Conservation (phyloP, 1,140 invertebrate genomes). For the Atta texana region DNA sequence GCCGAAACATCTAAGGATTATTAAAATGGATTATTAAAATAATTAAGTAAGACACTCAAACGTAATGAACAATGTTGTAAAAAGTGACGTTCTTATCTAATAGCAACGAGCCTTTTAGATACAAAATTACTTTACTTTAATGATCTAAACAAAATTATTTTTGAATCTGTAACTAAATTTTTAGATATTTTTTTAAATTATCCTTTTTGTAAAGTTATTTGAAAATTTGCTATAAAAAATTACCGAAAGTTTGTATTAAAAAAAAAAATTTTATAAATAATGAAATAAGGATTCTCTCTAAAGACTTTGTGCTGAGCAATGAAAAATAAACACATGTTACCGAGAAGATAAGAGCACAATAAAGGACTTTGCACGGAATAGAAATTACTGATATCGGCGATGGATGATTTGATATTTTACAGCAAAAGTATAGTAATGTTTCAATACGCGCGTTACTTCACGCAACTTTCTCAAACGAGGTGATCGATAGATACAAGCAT, state of each 20-base stretch:
- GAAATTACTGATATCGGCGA: background rate
- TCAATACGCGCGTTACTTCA: constrained; percentile 63
- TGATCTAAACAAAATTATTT: too few relatives aligned
- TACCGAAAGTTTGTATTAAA: background rate
- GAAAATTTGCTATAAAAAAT: background rate
- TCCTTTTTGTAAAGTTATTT: background rate
- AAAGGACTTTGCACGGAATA: background rate
- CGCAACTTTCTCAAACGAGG: constrained; percentile 71
- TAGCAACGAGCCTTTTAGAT: too few relatives aligned
- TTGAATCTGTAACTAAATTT: too few relatives aligned
- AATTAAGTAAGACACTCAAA: too few relatives aligned
- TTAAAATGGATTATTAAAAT: too few relatives aligned
- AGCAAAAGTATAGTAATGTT: constrained; percentile 66
- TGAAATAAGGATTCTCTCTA: background rate
- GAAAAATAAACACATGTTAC: background rate
- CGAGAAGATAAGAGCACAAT: background rate
- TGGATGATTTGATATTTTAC: constrained; percentile 49
- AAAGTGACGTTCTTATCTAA: too few relatives aligned
- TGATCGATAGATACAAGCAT: constrained; percentile 68
- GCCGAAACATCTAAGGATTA: too few relatives aligned
- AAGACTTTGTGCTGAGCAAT: background rate
- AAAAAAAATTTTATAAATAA: background rate
- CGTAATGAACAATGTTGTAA: too few relatives aligned
- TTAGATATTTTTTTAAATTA: too few relatives aligned
- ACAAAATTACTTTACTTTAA: too few relatives aligned